These are phyloP conservation scores for Calameuta idolon DNA, from an alignment of 2,888 invertebrate genomes.

Conservation along the genomic window DNA sequence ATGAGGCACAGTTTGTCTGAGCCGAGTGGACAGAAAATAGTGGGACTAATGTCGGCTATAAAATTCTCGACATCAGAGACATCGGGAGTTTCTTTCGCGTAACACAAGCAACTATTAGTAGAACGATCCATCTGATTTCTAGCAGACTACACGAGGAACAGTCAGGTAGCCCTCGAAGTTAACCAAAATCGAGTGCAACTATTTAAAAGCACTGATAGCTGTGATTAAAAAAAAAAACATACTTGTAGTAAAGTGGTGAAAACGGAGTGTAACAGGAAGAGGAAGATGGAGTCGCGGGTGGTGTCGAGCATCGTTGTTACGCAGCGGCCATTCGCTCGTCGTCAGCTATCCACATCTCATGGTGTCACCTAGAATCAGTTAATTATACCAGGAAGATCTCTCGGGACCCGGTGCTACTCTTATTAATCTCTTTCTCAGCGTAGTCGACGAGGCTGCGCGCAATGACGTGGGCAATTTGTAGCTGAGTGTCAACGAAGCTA, in stretches of 20 bases:
- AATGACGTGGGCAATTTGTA: conserved; percentile 66
- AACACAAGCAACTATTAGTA: not conserved
- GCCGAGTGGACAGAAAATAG: not conserved
- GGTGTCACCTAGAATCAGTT: conserved; percentile 41
- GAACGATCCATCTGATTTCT: not conserved
- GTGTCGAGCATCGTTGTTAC: conserved; percentile 22
- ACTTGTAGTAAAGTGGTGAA: not conserved
- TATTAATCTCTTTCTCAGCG: conserved; percentile 37
- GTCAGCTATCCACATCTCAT: conserved; percentile 30
- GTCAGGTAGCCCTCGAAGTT: not conserved
- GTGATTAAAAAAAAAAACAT: not conserved
- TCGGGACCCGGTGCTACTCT: conserved; percentile 19
- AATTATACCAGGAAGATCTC: conserved; percentile 40
- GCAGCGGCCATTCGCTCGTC: conserved; percentile 23
- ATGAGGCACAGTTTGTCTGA: not conserved
- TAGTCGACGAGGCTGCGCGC: conserved; percentile 37
- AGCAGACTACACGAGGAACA: not conserved
- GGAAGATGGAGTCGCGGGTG: conserved; percentile 8
- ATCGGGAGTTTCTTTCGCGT: not conserved
- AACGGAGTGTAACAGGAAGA: not conserved
- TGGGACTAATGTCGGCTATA: not conserved
- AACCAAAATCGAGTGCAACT: not conserved
- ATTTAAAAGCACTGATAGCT: not conserved
- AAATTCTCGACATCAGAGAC: not conserved
- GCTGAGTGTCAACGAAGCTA: conserved; percentile 61